Conservation (phyloP, 1,140 invertebrate species). For the Dolichoris vasculosae region DNA sequence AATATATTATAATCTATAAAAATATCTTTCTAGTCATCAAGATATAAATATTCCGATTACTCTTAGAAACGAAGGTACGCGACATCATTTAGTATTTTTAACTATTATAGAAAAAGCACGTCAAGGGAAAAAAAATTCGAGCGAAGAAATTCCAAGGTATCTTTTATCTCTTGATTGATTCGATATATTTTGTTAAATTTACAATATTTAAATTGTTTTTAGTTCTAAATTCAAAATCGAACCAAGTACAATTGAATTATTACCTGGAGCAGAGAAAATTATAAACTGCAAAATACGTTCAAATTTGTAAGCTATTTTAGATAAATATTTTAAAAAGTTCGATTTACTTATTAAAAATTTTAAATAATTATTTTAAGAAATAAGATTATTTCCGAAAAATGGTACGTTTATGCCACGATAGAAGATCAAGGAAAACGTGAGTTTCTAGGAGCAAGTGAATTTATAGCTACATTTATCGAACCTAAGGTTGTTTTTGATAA, state of each 20-base stretch:
- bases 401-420: conserved; percentile 60
- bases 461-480: conserved; percentile 59
- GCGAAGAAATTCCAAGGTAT: conserved; percentile 41
- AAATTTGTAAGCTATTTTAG: conserved; percentile 56
- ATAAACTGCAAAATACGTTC: conserved; percentile 60
- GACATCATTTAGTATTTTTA: conserved; percentile 64
- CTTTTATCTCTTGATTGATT: neutral
- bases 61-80: conserved; percentile 67
- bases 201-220: neutral
- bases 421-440: conserved; percentile 58
- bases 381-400: conserved; percentile 58
- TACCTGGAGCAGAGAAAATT: conserved; percentile 31
- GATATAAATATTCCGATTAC: conserved; percentile 61
- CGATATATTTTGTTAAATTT: neutral
- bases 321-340: conserved; percentile 25
- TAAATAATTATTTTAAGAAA: conserved; percentile 53
- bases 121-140: conserved; percentile 1
- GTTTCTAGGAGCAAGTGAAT: conserved; percentile 56
- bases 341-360: too few species aligned
- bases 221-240: conserved; percentile 60
- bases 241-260: conserved; percentile 57
- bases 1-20: too few species aligned
- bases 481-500: conserved; percentile 61
- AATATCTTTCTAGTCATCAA: conserved; percentile 63
- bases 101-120: conserved; percentile 56